phyloP scores from a whole-genome alignment of 2,113 vertebrate species.

The Aplodontia rufa region DNA sequence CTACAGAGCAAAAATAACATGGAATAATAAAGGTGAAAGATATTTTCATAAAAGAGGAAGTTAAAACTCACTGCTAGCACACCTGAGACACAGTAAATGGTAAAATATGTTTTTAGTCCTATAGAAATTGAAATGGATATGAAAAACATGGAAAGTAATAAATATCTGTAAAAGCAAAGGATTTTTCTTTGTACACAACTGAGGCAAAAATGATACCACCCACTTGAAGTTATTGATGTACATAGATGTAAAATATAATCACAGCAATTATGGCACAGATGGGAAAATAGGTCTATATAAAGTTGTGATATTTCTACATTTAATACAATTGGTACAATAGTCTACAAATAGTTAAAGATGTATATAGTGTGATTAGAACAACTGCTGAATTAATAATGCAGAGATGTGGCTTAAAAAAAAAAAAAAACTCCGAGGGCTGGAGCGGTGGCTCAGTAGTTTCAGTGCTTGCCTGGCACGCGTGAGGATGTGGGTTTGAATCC shows the following conservation, averaged over 20 bases:
- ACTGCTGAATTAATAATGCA: background rate
- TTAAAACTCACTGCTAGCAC: background rate
- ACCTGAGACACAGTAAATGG: background rate
- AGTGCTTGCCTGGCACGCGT: too few species aligned
- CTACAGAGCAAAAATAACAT: background rate
- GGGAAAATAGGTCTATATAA: background rate
- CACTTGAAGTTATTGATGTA: background rate
- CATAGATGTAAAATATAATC: background rate
- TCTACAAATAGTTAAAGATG: background rate
- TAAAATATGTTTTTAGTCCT: background rate
- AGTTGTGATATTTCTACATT: background rate
- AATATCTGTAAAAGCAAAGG: background rate
- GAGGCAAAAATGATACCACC: background rate
- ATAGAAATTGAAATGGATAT: background rate
- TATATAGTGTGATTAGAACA: background rate
- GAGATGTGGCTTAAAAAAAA: background rate
- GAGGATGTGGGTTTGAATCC: too few species aligned
- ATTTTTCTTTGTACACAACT: background rate
- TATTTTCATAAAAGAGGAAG: background rate
- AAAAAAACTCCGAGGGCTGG: too few species aligned
- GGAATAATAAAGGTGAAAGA: slow-evolving; percentile 2
- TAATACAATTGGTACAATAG: background rate
- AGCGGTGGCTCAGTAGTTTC: too few species aligned
- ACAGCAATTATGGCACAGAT: too few species aligned
- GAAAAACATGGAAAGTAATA: background rate